Evolutionary conservation across 2,113 vertebrate species (phyloP), one percentile per base, ranked within the genome.

Genomic region (Dicerorhinus sumatrensis): DNA sequence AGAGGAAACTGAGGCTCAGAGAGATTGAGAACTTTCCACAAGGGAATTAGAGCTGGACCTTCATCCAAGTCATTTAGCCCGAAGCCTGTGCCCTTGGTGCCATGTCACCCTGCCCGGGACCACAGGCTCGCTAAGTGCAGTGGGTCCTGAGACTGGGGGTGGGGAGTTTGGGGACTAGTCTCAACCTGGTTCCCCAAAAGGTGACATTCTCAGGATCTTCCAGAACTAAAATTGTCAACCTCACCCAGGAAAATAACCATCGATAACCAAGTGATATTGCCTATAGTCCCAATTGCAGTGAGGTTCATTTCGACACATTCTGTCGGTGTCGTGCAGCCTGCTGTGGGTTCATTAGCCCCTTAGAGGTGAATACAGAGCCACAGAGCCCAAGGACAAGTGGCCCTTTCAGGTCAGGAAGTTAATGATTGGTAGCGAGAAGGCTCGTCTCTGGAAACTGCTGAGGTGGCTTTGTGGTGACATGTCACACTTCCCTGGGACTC

Each of bases 271-370:
- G 60, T 21, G 12, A 21, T 7, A 1, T 18, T 20, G 69, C 48
- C 63, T 51, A 25, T 4, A 27, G n/a, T 10, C 60, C n/a, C 25
- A 0, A 0, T 6, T 4, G 2, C 29, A 18, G 60, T 25, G 27
- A 48, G 33, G 58, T 11, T 31, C 56, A 36, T 76, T 80, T 20
- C 2, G 1, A 4, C 3, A 3, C 17, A 12, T n/a, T 23, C 60
- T 4, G 3, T 8, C 14, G 3, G 60, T 60, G 11, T 16, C 29
- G 1, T 0, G 21, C 58, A n/a, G n/a, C 69, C 51, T n/a, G n/a
- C 16, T 10, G 0, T 20, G 51, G 69, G n/a, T 54, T 33, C 2
- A 1, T 2, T 20, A 21, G 27, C 4, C n/a, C 33, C 72, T 54
- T 13, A 18, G 63, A 14, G 18, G 2, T 1, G 63, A 48, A 16